Conservation (phyloP, 2,113 vertebrate genomes). For the Triplophysa rosa region DNA sequence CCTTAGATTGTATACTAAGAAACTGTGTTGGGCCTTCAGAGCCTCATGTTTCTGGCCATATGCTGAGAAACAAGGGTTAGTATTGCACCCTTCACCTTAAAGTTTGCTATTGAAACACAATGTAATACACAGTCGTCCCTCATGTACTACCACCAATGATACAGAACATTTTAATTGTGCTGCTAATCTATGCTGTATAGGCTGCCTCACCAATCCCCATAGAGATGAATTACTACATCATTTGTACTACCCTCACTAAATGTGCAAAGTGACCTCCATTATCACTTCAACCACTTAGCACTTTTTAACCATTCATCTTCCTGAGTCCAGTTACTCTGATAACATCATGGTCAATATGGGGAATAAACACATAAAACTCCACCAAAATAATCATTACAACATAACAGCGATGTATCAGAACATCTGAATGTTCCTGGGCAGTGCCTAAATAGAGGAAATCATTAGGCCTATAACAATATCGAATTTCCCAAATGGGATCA, state of each 20-base stretch:
- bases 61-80: not conserved
- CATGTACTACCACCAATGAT: not conserved
- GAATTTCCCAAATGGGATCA: not conserved
- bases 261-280: conserved; percentile 46
- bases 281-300: conserved; percentile 30
- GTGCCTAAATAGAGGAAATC: not conserved
- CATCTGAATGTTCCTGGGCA: not conserved
- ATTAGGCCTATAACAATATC: not conserved
- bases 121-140: not conserved
- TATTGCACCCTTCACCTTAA: not conserved
- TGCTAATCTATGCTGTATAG: conserved; percentile 10
- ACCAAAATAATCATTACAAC: not conserved
- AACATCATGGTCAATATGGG: not conserved
- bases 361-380: too few relatives aligned
- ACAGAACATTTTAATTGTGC: not conserved
- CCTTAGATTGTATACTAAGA: not conserved
- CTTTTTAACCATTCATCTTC: conserved; percentile 8
- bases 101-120: conserved; percentile 6
- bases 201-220: not conserved
- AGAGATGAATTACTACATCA: conserved; percentile 40
- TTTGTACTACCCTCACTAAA: conserved; percentile 27
- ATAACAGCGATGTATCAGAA: not conserved
- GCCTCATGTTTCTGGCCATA: not conserved
- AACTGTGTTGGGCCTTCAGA: not conserved
- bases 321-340: not conserved